These are phyloP conservation scores for Vicugna pacos DNA, from an alignment of 2,113 vertebrate genomes.

Conservation along the genomic window DNA sequence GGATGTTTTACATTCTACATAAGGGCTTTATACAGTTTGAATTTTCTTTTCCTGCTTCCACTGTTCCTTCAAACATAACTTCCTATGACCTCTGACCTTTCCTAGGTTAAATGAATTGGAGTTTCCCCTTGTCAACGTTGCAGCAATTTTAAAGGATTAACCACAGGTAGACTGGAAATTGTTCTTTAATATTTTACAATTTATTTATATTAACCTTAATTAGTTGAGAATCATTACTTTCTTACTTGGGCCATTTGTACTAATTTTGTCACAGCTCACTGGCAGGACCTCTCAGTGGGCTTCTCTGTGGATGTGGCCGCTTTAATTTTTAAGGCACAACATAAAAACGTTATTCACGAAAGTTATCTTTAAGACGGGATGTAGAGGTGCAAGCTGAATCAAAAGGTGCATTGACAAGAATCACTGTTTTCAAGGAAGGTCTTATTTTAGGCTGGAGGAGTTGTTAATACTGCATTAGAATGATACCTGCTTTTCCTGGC, in stretches of 20 bases:
- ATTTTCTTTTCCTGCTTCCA: slow-evolving; percentile 70
- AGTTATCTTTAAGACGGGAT: neutral
- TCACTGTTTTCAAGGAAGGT: slow-evolving; percentile 35
- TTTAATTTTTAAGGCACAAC: slow-evolving; percentile 19
- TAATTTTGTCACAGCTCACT: neutral
- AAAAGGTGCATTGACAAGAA: neutral
- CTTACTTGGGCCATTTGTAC: neutral
- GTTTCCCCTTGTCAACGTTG: slow-evolving; percentile 25
- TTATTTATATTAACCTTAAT: slow-evolving; percentile 72
- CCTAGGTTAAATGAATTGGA: slow-evolving; percentile 63
- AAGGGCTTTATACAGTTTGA: slow-evolving; percentile 75
- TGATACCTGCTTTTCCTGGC: neutral
- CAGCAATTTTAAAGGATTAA: slow-evolving; percentile 50
- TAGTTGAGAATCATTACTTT: slow-evolving; percentile 28
- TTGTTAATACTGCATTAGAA: neutral
- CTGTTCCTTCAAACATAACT: slow-evolving; percentile 75
- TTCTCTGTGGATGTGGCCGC: neutral
- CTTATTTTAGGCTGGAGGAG: neutral
- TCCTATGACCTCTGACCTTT: slow-evolving; percentile 69
- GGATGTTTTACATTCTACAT: slow-evolving; percentile 74
- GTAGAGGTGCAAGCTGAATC: slow-evolving; percentile 3
- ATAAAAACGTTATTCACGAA: neutral
- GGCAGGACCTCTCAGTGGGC: neutral
- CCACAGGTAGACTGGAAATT: neutral
- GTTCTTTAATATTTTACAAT: slow-evolving; percentile 39